Base-by-base conservation (phyloP, 1,140 invertebrate genomes). In the Lepidurus arcticus region DNA sequence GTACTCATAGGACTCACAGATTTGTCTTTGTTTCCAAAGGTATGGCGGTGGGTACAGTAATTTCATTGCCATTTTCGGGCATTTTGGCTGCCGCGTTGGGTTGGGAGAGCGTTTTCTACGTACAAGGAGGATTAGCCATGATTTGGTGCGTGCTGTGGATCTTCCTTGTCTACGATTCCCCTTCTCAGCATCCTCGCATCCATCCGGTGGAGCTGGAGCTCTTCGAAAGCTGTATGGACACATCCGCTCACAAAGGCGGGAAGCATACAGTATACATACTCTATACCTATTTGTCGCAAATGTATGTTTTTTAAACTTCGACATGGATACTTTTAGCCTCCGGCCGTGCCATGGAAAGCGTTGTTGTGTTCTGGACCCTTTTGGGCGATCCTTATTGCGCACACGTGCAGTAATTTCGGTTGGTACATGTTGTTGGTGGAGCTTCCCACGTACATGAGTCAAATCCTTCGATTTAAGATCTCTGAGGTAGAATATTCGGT, bases 361-460 rank as follows among this genome's bases (percentile, higher is more conserved):
- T 88, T 98, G 80, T 84, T 98, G 7, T 90, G 89, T 1, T 96
- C 95, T 0, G 82, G 88, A 1, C 92, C 95, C 0, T 94, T 98
- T 5, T 97, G 94, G 94, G 95, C 95, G 2, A 94, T 98, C 82
- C 89, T 97, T 76, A 85, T 96, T 24, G 94, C 93, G 0, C 96
- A 98, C 84, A 93, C 91, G 45, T 91, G 93, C 77, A 94, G 94
- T 79, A 96, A 98, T 79, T 98, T 96, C 87, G 93, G 94, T 0
- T 97, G 96, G 86, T 98, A 98, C 86, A 97, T 94, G 5, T 90
- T 98, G 73, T 90, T 98, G 76, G 95, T 95, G 84, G 93, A 96
- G 83, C 87, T 98, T 78, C 97, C 97, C 9, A 96, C 93, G 0
- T 99, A 96, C 85, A 93, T 98, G 90, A 93, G 95, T 82, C 90